Evolutionary conservation across 2,888 invertebrate species (phyloP).

Genomic region (Drosophila picticornis): DNA sequence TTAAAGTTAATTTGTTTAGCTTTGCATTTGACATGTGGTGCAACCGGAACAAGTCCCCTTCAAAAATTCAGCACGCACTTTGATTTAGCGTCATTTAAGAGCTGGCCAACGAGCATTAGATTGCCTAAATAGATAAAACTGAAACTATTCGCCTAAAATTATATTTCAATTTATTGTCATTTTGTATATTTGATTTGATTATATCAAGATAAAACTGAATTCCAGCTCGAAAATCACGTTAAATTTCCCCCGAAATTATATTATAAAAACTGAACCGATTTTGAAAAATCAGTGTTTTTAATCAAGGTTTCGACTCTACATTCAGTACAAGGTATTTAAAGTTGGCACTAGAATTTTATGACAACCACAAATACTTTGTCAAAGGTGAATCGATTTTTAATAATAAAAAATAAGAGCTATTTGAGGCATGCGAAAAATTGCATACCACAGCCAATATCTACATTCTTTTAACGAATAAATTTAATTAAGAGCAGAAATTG

Average conservation of each 20-base stretch:
- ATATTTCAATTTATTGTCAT: not conserved
- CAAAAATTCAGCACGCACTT: not conserved
- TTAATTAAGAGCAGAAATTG: not conserved
- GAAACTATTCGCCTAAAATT: not conserved
- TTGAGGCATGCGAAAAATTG: not conserved
- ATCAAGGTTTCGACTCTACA: no score
- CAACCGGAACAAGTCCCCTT: not conserved
- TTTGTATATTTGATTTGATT: not conserved
- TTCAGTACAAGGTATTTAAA: no score
- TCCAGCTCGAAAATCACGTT: not conserved
- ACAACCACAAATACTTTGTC: not conserved
- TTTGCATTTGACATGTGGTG: constrained; percentile 15
- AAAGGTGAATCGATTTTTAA: not conserved
- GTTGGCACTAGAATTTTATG: not conserved
- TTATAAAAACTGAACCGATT: no score
- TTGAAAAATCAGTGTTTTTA: no score
- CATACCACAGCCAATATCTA: not conserved
- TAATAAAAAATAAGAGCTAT: not conserved
- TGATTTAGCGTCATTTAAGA: constrained; percentile 7
- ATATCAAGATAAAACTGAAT: not conserved
- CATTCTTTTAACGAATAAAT: not conserved
- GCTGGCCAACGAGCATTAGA: not conserved
- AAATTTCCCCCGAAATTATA: no score
- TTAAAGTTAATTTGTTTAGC: constrained; percentile 47
- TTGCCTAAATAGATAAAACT: not conserved